phyloP scores from a whole-genome alignment of 2,888 invertebrate genomes.

The Netelia fuscicornis region DNA sequence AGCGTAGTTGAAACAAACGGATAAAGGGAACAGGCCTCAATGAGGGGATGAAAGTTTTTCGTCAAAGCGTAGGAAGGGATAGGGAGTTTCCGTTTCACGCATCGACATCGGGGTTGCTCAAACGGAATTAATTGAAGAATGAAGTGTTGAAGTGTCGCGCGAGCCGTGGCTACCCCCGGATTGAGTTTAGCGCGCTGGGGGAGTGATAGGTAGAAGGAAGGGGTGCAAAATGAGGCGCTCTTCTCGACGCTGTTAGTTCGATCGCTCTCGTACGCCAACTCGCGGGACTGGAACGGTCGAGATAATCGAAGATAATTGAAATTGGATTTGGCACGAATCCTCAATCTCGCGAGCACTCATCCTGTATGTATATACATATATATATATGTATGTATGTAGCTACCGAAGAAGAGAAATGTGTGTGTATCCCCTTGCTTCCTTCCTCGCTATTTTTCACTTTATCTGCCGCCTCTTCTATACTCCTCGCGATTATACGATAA shows the following conservation, averaged over 20 bases:
- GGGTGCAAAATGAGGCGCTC: not conserved
- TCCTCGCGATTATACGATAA: slow-evolving; percentile 43
- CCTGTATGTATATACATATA: slow-evolving; percentile 9
- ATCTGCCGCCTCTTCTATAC: slow-evolving; percentile 18
- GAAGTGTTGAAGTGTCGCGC: slow-evolving; percentile 65
- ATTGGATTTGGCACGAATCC: slow-evolving; percentile 67
- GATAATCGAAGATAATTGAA: slow-evolving; percentile 70
- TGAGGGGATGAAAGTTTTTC: slow-evolving; percentile 34
- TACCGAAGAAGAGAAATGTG: not conserved
- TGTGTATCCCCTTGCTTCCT: slow-evolving; percentile 1
- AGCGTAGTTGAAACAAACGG: not conserved
- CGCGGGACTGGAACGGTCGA: slow-evolving; percentile 56
- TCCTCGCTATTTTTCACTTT: slow-evolving; percentile 40
- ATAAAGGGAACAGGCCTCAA: slow-evolving; percentile 22
- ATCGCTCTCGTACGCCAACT: slow-evolving; percentile 56
- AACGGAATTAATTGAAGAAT: slow-evolving; percentile 67
- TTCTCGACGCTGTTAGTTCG: slow-evolving; percentile 34
- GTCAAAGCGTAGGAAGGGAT: slow-evolving; percentile 49
- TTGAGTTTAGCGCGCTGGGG: slow-evolving; percentile 26
- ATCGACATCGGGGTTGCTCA: slow-evolving; percentile 28
- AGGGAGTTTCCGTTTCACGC: slow-evolving; percentile 54
- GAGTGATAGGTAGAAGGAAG: not conserved
- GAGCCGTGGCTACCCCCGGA: slow-evolving; percentile 38
- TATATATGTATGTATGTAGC: slow-evolving; percentile 2
- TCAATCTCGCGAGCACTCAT: slow-evolving; percentile 59